These are phyloP conservation scores for Scyliorhinus canicula DNA, from an alignment of 2,797 vertebrate genomes.

Conservation along the genomic window DNA sequence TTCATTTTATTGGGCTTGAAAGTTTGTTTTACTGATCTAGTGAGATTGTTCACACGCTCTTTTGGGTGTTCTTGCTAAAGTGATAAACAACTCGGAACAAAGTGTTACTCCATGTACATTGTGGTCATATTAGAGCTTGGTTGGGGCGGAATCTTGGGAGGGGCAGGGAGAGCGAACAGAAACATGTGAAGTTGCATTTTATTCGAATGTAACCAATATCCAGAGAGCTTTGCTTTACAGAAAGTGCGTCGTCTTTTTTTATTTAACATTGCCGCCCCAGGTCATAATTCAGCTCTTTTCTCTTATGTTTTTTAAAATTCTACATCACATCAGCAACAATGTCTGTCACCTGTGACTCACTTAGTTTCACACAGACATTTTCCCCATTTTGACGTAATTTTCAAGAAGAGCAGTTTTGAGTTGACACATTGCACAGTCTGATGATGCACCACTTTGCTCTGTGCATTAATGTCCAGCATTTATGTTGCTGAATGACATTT, in stretches of 20 bases:
- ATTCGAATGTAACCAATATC: not conserved
- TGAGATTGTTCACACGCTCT: not conserved
- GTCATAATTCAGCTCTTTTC: not conserved
- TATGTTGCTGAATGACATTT: not conserved
- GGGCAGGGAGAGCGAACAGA: not conserved
- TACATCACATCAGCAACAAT: not conserved
- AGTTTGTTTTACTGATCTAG: not conserved
- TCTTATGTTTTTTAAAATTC: constrained; percentile 9
- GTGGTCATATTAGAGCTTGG: too few relatives aligned
- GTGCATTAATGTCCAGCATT: not conserved
- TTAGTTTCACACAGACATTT: constrained; percentile 14
- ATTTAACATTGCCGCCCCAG: too few relatives aligned
- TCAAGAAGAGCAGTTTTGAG: constrained; percentile 8
- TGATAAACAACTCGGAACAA: not conserved
- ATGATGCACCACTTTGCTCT: not conserved
- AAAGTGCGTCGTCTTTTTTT: not conserved
- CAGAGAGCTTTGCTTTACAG: not conserved
- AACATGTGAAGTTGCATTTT: not conserved
- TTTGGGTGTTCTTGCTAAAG: not conserved
- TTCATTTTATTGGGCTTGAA: not conserved
- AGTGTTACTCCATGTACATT: not conserved
- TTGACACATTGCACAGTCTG: constrained; percentile 5
- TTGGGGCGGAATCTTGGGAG: not conserved
- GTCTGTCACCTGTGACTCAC: constrained; percentile 3
- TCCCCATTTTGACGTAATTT: not conserved